Evolutionary conservation across 2,113 vertebrate species (phyloP), one percentile per base, ranked within the genome.

Genomic region (Scortum barcoo): DNA sequence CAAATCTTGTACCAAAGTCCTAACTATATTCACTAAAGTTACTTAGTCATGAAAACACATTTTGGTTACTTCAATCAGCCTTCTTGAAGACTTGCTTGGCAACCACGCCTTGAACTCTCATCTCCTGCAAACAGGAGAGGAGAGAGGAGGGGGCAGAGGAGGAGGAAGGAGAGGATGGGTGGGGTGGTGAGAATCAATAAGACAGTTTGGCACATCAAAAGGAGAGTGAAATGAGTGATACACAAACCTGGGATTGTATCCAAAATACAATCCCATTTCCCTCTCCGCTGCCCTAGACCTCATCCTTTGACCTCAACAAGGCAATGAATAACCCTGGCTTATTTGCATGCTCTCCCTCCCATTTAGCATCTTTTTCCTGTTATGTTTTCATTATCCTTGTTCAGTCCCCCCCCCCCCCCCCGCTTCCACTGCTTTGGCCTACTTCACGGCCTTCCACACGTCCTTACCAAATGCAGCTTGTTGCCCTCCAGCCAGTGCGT

Each of bases 81-180:
- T 96, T 99, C 92, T 96, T 96, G 95, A 98, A 99, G 81, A 98
- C 95, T 90, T 98, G 97, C 88, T 96, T 93, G 28, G 97, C 97
- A 50, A 96, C 92, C 0, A 96, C 94, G 0, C 93, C 95, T 88
- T 95, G 88, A 2, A 95, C 97, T 4, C 97, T 97, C 95, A 98
- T 93, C 88, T 97, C 97, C 97, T 97, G 93, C 36, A 87, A 88
- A 78, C 85, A 63, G 60, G 50, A 11, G 24, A 87, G n/a, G 48
- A 82, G 38, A 70, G 20, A 57, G n/a, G n/a, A 14, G 33, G 30
- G 6, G n/a, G 30, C 6, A 28, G 12, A 24, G 57, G 36, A 22
- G 24, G 14, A n/a, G 60, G 30, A 50, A 1, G 19, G 36, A 42
- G 28, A 3, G 19, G 40, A 22, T 12, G 58, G 9, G 17, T 12